phyloP scores from a whole-genome alignment of 2,797 vertebrate species.

The Pseudochirops corinnae region DNA sequence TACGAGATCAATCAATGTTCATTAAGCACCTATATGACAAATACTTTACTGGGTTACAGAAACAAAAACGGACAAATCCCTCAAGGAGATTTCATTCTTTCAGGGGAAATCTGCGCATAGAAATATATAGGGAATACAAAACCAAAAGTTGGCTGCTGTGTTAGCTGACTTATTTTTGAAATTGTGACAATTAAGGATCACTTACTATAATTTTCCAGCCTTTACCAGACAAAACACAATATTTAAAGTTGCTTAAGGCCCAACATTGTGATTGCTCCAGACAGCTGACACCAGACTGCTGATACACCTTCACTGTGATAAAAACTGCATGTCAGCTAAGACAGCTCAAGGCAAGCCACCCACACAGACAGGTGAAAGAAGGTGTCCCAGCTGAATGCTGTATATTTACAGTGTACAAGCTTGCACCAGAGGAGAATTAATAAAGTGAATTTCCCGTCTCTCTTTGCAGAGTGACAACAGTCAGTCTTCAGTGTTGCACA shows the following conservation, averaged over 20 bases:
- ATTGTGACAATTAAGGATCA: too few relatives aligned
- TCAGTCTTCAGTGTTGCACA: background rate
- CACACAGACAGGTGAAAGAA: background rate
- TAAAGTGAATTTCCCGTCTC: background rate
- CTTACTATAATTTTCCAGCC: too few relatives aligned
- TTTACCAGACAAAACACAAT: too few relatives aligned
- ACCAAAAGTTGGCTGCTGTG: background rate
- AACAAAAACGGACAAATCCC: too few relatives aligned
- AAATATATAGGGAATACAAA: background rate
- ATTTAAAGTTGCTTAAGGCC: too few relatives aligned
- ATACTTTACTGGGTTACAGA: too few relatives aligned
- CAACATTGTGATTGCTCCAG: background rate
- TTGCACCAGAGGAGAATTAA: background rate
- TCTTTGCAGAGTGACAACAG: background rate
- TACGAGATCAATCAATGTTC: too few relatives aligned
- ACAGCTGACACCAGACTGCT: background rate
- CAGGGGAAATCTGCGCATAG: background rate
- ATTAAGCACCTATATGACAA: too few relatives aligned
- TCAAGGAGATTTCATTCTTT: background rate
- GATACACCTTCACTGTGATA: background rate
- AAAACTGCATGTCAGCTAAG: background rate
- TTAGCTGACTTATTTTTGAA: too few relatives aligned
- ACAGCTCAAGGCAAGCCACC: background rate
- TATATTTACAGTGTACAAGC: background rate
- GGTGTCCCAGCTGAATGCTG: background rate